These are phyloP conservation scores for Phaedon cochleariae DNA, from an alignment of 2,888 invertebrate species.

Conservation along the genomic window DNA sequence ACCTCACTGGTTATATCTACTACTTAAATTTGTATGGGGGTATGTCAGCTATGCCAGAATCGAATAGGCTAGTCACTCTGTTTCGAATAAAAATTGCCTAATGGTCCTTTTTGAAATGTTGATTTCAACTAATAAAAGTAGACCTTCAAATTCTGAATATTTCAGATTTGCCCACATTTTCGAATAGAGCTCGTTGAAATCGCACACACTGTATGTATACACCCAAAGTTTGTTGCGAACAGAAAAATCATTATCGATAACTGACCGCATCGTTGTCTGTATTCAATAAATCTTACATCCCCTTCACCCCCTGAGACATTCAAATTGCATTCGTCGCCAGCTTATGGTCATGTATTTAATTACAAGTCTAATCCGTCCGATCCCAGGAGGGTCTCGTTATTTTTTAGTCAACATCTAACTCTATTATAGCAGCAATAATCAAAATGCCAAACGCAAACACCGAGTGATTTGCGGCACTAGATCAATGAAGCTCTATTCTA, in stretches of 20 bases:
- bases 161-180: too few relatives aligned
- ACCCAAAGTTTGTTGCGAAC: too few relatives aligned
- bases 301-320: not conserved
- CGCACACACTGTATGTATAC: too few relatives aligned
- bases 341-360: not conserved
- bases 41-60: too few relatives aligned
- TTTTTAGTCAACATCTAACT: not conserved
- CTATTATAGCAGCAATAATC: constrained; percentile 8
- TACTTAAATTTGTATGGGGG: too few relatives aligned
- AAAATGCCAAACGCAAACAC: constrained; percentile 17
- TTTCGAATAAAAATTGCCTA: too few relatives aligned
- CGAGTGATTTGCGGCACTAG: not conserved
- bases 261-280: not conserved
- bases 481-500: not conserved
- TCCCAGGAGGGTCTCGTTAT: not conserved
- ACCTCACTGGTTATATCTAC: too few relatives aligned
- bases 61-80: too few relatives aligned
- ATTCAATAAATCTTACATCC: not conserved
- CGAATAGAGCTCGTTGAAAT: too few relatives aligned
- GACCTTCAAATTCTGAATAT: too few relatives aligned
- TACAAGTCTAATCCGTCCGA: not conserved
- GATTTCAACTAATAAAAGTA: too few relatives aligned
- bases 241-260: not conserved
- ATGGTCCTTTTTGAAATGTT: too few relatives aligned
- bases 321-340: not conserved